Evolutionary conservation across 2,888 invertebrate genomes (phyloP), one percentile per base, ranked within the genome.

Genomic region (Escarpia spicata): DNA sequence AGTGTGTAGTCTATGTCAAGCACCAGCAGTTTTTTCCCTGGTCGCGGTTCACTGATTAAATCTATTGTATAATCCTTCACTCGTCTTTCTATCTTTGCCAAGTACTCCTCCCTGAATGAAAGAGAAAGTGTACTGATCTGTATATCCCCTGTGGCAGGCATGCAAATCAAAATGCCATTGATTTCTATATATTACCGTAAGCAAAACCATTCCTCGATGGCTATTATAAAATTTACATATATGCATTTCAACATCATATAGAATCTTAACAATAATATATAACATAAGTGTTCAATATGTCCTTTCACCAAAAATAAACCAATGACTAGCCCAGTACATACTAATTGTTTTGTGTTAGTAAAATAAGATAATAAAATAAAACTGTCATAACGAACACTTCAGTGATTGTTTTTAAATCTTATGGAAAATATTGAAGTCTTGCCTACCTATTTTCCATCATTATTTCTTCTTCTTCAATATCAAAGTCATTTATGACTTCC

Each of bases 1-100:
- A 99, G 97, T 0, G 99, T 99, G 95, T 99, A 99, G 96, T 99
- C 99, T 95, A 99, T 99, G 96, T 99, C 99, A 92, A 99, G 97
- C 0, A 99, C 99, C 0, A 99, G 97, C 19, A 99, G 97, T 95
- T 98, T 98, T 96, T 99, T 99, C 10, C 98, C 98, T 8, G 97
- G 97, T 37, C 99, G 97, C 0, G 98, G 97, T 92, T 98, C 98
- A 96, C 98, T 98, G 75, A 99, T 92, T 8, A 98, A 97, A 91
- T 97, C 98, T 90, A 99, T 97, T 95, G 98, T 97, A 96, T 99
- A 99, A 92, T 98, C 98, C 94, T 97, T 97, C 1, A 99, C 98
- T 93, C 99, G 97, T 92, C 98, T 98, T 95, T 98, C 98, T 91
- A 97, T 96, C 95, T 97, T 97, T 9, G 96, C 96, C 91, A 97